A percentile compares a stretch with the other conserved stretches of the same genome.
phyloP scores from a whole-genome alignment of 2,797 vertebrate species.

The Pangasius mekongensis region DNA sequence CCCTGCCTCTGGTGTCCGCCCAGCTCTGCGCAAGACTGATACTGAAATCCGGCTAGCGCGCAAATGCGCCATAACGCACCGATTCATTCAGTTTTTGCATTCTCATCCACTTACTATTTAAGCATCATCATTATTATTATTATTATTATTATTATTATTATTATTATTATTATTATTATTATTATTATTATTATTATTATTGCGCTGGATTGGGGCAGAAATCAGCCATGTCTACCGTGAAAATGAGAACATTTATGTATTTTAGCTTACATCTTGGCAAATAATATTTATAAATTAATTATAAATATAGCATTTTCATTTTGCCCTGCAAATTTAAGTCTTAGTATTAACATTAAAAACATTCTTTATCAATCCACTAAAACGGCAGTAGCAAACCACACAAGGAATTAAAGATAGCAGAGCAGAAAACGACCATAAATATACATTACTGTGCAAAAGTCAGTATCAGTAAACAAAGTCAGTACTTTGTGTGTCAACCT shows the following conservation, averaged over 20 bases:
- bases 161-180: background rate
- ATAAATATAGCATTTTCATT: no score
- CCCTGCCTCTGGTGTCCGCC: slow-evolving; percentile 23
- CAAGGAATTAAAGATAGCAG: background rate
- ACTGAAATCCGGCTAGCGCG: background rate
- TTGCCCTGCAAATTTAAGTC: background rate
- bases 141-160: background rate
- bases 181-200: background rate
- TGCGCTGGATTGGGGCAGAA: background rate
- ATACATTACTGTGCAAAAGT: background rate
- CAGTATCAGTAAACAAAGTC: background rate
- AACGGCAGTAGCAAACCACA: background rate
- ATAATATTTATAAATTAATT: no score
- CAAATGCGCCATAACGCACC: slow-evolving; percentile 1
- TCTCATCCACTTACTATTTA: background rate
- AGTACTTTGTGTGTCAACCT: background rate
- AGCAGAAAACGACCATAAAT: background rate
- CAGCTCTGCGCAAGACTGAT: slow-evolving; percentile 4
- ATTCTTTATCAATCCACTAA: background rate
- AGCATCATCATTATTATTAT: background rate
- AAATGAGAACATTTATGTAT: background rate
- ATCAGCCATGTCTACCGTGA: background rate
- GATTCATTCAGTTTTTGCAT: background rate
- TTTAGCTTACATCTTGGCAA: background rate
- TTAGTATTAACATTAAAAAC: background rate